Base-by-base conservation (phyloP, 2,113 vertebrate species). In the Pogonocichla stellata region DNA sequence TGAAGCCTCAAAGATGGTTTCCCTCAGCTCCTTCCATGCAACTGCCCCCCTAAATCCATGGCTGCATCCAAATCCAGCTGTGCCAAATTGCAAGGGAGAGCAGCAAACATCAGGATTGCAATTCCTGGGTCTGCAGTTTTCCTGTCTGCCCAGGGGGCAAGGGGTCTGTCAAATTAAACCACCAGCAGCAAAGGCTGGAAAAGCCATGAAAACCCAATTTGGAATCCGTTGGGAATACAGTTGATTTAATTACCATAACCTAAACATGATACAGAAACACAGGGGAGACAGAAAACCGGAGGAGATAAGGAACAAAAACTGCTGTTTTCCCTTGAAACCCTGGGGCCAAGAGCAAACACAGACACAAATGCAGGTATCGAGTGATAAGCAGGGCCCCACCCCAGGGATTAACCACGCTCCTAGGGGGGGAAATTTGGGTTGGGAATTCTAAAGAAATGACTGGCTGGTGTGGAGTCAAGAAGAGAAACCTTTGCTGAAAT, bases 231-330 rank as follows among this genome's bases (percentile, higher is more conserved):
- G 58, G 6, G 51, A 54, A 81, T 38, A 20, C 4, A 31, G 50
- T 65, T 85, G 38, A 53, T 82, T 86, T 40, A 54, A 77, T 73
- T 54, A 50, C 54, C 10, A 1, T 11, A 38, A 23, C n/a, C 9
- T n/a, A 73, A 71, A 36, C 1, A 3, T 1, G 25, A 67, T 22
- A 51, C 9, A 6, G 36, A 92, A 66, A 9, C 17, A 19, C 0
- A 1, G 12, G 31, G 73, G 78, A 80, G 66, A 80, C 85, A 82
- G 75, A 95, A 81, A 53, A n/a, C 4, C 13, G 0, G 61, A 81
- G 82, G 33, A 96, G 96, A 96, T 97, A 97, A 95, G 54, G 31
- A 87, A 96, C 96, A 97, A 97, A 95, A 90, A 86, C 58, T 45
- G 62, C 38, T 95, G 64, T 79, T 89, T 38, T 31, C 36, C 29